These are phyloP conservation scores for Lerista edwardsae DNA, from an alignment of 2,797 vertebrate genomes.

Conservation along the genomic window DNA sequence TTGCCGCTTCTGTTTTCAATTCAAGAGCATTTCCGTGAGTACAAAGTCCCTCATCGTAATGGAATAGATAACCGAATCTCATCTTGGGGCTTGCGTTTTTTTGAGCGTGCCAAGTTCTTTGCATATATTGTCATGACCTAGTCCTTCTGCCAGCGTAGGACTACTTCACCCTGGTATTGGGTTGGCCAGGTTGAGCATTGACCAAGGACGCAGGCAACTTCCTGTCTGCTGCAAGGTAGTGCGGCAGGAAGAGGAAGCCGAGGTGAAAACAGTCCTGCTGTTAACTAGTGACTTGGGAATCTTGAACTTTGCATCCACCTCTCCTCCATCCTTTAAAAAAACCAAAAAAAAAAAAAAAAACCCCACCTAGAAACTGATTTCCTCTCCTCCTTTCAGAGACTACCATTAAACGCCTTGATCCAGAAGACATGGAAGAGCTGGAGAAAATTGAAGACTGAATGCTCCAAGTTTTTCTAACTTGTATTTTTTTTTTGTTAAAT, in stretches of 20 bases:
- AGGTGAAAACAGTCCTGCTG: not conserved
- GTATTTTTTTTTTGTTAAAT: not conserved
- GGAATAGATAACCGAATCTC: too few relatives aligned
- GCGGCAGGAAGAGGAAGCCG: not conserved
- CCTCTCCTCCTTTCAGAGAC: constrained; percentile 64
- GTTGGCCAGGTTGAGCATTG: too few relatives aligned
- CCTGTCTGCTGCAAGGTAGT: not conserved
- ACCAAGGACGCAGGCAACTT: too few relatives aligned
- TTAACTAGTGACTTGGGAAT: not conserved
- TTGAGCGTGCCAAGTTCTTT: too few relatives aligned
- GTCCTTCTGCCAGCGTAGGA: too few relatives aligned
- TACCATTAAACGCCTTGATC: constrained; percentile 71
- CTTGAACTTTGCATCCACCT: not conserved
- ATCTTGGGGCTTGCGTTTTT: too few relatives aligned
- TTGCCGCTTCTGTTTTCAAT: constrained; percentile 64
- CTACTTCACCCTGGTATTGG: too few relatives aligned
- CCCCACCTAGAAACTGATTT: too few relatives aligned
- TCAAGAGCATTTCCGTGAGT: constrained; percentile 79
- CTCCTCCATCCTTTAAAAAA: not conserved
- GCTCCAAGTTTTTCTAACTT: not conserved
- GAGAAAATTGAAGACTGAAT: constrained; percentile 70
- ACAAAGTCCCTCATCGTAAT: too few relatives aligned
- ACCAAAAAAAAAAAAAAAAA: not conserved
- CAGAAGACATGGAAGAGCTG: constrained; percentile 71
- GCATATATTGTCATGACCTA: too few relatives aligned